Base-by-base conservation (phyloP, 2,888 invertebrate species). In the Drosophila recens region DNA sequence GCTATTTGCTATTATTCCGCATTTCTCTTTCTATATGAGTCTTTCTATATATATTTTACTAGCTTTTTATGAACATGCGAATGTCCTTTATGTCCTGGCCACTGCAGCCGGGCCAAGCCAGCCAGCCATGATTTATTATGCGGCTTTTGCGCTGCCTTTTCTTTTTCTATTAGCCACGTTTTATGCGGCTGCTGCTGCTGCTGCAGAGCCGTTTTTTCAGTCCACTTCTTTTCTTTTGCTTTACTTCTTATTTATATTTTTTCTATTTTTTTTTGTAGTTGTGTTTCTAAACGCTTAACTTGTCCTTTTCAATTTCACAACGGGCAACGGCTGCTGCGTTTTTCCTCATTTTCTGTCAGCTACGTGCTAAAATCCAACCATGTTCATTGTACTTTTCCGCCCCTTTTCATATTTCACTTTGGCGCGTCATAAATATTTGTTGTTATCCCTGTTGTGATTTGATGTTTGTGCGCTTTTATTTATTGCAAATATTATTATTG, bases 111-210 rank as follows among this genome's bases (percentile, higher is more conserved):
- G 34, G 23, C 15, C 40, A 38, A 57, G 27, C 56, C 63, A 66
- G 66, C 58, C 52, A 67, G 75, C 64, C 80, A 87, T 87, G 84
- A 85, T 87, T 85, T 85, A 85, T 85, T 87, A 85, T 85, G 88
- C 86, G 88, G 86, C 72, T 76, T 87, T 82, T 45, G 48, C 59
- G 51, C 42, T 72, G 59, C 64, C 63, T 57, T 64, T 69, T 67
- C 45, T 59, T 53, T 69, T 74, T 85, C 69, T 83, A 87, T 86
- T 87, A 87, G 88, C 80, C 73, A 67, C 73, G 72, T 76, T 80
- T 75, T 72, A 68, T 79, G 72, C 72, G 79, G 64, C 75, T 68
- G 70, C 75, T 68, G 70, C 20, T 20, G 20, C 20, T 20, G 20
- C 71, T 74, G 74, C 64, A 40, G 64, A 57, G 48, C 40, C 46